Base-by-base conservation (phyloP, 2,113 vertebrate genomes). In the Canis aureus region DNA sequence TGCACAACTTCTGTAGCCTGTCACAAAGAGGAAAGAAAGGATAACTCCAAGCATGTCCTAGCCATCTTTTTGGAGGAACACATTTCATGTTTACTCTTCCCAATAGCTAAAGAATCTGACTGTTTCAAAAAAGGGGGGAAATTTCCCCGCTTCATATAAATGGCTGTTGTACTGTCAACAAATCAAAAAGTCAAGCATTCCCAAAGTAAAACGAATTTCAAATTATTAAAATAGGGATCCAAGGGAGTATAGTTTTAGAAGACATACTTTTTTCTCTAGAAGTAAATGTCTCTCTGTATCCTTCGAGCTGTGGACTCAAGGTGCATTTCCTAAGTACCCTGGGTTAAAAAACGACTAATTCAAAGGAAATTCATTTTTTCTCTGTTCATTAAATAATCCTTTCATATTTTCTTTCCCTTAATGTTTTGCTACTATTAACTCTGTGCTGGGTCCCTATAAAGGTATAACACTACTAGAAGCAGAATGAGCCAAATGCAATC, bases 1-100 rank as follows among this genome's bases (percentile, higher is more conserved):
- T 99, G 99, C 53, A 99, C 99, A 97, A 99, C 98, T 98, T 99
- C 99, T 51, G 97, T 96, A 78, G 99, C 99, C 99, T 99, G 71
- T 16, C 94, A 89, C 82, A 81, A 49, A 51, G 49, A 97, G 53
- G 94, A 97, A 17, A 80, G 11, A 90, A 80, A 62, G 91, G 97
- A 8, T 71, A n/a, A 95, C 53, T 93, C 12, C 12, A 95, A 38
- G 43, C 20, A 71, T 55, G 51, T 32, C 19, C 11, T 43, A 53
- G 5, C 35, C 20, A 78, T 15, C 49, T 19, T 83, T 66, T 51
- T 2, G 5, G 8, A 71, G 57, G 85, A 95, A 20, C 17, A 88
- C 5, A 82, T 32, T 80, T 94, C 43, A 83, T 27, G 32, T 59
- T 59, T 35, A 53, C 8, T 66, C 38, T 57, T 89, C 35, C 59